These are phyloP conservation scores for Eremobia ochroleuca DNA, from an alignment of 2,888 invertebrate genomes.

Conservation along the genomic window DNA sequence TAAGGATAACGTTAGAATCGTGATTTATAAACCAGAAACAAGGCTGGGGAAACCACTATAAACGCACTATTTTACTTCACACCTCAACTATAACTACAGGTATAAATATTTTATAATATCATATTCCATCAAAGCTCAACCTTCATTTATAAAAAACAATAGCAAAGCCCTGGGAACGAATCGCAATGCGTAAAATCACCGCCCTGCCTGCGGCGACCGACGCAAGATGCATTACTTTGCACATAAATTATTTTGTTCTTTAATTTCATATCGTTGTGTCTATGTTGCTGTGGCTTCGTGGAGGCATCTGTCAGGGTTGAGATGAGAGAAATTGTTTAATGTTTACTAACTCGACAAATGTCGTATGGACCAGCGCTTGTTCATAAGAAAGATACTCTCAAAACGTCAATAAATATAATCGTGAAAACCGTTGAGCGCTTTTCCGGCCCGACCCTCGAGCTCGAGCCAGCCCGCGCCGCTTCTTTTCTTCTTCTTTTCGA, in stretches of 20 bases:
- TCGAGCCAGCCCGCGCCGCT: no score
- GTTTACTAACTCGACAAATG: background rate
- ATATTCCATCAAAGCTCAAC: slow-evolving; percentile 8
- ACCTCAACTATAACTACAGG: background rate
- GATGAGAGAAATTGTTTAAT: background rate
- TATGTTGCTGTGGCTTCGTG: slow-evolving; percentile 25
- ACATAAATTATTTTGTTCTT: slow-evolving; percentile 63
- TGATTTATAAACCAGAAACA: background rate
- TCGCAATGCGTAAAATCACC: slow-evolving; percentile 60
- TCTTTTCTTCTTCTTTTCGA: no score
- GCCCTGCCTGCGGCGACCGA: slow-evolving; percentile 58
- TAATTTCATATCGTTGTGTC: slow-evolving; percentile 42
- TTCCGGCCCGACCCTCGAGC: no score
- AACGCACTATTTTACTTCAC: background rate
- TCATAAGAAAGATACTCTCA: no score
- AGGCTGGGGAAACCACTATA: background rate
- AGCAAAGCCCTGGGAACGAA: slow-evolving; percentile 49
- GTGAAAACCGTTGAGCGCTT: no score
- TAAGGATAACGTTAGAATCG: no score
- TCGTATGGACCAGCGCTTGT: background rate
- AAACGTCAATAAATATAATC: no score
- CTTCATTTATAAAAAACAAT: slow-evolving; percentile 54
- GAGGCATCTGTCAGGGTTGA: slow-evolving; percentile 6
- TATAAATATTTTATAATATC: background rate
- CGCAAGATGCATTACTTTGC: slow-evolving; percentile 56